These are phyloP conservation scores for Apogon talboti DNA, from an alignment of 2,797 vertebrate species.

Conservation along the genomic window DNA sequence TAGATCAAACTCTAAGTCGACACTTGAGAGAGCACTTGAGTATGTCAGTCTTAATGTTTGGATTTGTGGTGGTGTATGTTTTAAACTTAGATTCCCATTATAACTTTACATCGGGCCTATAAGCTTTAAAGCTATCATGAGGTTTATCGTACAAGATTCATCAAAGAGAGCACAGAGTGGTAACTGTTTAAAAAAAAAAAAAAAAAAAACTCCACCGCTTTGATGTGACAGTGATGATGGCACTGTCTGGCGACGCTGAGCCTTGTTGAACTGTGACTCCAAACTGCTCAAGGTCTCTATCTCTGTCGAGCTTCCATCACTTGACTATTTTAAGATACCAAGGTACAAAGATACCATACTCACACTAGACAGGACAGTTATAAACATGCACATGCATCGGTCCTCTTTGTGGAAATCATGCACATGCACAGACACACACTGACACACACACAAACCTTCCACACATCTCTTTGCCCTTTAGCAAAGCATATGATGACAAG, in stretches of 20 bases:
- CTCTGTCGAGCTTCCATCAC: conserved; percentile 78
- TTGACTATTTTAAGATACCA: conserved; percentile 85
- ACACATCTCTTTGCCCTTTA: conserved; percentile 73
- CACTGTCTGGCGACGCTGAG: conserved; percentile 71
- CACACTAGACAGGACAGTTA: conserved; percentile 43
- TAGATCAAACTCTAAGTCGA: conserved; percentile 15
- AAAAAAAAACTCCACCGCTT: conserved; percentile 66
- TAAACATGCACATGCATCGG: conserved; percentile 26
- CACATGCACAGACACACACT: conserved; percentile 22
- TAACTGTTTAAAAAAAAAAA: conserved; percentile 62
- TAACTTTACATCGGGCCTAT: conserved; percentile 17
- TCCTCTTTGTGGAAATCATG: conserved; percentile 36
- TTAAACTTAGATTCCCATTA: conserved; percentile 6
- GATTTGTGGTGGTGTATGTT: conserved; percentile 14
- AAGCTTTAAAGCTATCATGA: conserved; percentile 23
- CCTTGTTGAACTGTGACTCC: conserved; percentile 81
- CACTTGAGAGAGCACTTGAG: conserved; percentile 4
- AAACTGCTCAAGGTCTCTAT: conserved; percentile 74
- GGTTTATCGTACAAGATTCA: conserved; percentile 50
- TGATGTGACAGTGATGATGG: conserved; percentile 78
- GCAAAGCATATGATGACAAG: conserved; percentile 76
- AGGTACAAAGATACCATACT: conserved; percentile 27
- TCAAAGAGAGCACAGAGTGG: conserved; percentile 62
- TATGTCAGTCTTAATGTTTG: conserved; percentile 17
- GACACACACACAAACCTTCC: conserved; percentile 44